phyloP scores from a whole-genome alignment of 2,113 vertebrate genomes.

The Xenopus tropicalis region UCB_Xtro_10.0 CM004447.2:141132001-141132500 shows the following conservation, averaged over 20 bases:
- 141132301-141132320: constrained; percentile 16
- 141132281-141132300: constrained; percentile 1
- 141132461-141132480: too few species aligned
- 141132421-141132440: too few species aligned
- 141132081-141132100: constrained; percentile 34
- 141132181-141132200: constrained; percentile 25
- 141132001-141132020: too few species aligned
- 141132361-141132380: not conserved
- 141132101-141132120: constrained; percentile 39
- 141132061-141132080: constrained; percentile 40
- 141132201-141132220: constrained; percentile 11
- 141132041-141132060: not conserved
- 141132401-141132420: too few species aligned
- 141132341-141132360: constrained; percentile 33
- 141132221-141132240: not conserved
- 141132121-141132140: constrained; percentile 27
- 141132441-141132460: too few species aligned
- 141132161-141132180: constrained; percentile 20
- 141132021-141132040: too few species aligned
- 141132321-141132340: constrained; percentile 7
- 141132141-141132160: constrained; percentile 32
- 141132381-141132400: too few species aligned
- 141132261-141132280: constrained; percentile 20
- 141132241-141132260: constrained; percentile 31
- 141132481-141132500: too few species aligned